Evolutionary conservation across 2,113 vertebrate species (phyloP).

Genomic region (Guaruba guarouba): DNA sequence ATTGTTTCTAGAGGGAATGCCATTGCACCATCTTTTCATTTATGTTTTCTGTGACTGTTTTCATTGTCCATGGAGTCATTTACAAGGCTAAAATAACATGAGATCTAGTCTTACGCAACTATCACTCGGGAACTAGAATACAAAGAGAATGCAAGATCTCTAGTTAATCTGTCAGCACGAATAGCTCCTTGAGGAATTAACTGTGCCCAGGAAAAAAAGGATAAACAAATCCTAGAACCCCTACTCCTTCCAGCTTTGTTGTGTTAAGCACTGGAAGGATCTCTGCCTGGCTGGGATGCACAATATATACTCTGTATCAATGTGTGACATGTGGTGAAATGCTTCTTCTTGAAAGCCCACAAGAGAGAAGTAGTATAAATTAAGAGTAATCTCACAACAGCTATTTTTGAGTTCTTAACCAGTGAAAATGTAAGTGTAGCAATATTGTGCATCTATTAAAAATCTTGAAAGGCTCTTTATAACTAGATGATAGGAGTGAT

Average conservation of each 20-base stretch:
- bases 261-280: constrained; percentile 11
- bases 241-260: neutral
- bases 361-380: constrained; percentile 58
- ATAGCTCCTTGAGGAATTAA: constrained; percentile 5
- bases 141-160: neutral
- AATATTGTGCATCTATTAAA: constrained; percentile 65
- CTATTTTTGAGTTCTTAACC: constrained; percentile 59
- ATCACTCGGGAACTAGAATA: neutral
- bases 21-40: neutral
- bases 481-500: constrained; percentile 61
- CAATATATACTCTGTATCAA: neutral
- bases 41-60: neutral
- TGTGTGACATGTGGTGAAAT: constrained; percentile 39
- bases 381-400: constrained; percentile 58
- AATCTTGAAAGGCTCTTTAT: constrained; percentile 67
- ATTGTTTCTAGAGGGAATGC: neutral
- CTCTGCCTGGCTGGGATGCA: neutral
- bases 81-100: neutral
- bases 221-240: constrained; percentile 7
- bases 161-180: neutral
- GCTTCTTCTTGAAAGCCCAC: constrained; percentile 47
- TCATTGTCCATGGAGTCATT: neutral
- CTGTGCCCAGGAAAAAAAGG: neutral
- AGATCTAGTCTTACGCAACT: neutral
- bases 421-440: constrained; percentile 54